Evolutionary conservation across 35 echinoderm and acorn worm genomes (phyloP).

Genomic region (Heliocidaris erythrogramma): DNA sequence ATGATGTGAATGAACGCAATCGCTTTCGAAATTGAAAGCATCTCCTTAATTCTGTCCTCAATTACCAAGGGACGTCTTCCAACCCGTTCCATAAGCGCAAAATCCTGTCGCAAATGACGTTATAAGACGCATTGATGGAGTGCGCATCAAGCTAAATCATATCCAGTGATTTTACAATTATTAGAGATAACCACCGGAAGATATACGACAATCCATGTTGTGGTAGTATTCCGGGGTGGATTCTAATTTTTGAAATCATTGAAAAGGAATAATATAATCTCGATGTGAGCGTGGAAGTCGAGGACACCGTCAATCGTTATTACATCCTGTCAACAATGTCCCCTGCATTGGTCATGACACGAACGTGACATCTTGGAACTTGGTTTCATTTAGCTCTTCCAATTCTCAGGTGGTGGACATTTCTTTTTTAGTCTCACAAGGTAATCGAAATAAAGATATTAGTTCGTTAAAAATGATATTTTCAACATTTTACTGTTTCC

Average conservation of each 20-base stretch:
- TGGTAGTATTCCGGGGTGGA: constrained; percentile 3
- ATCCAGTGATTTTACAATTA: not conserved
- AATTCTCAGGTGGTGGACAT: too few species aligned
- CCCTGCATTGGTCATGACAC: not conserved
- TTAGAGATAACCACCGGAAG: not conserved
- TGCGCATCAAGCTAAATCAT: not conserved
- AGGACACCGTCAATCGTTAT: not conserved
- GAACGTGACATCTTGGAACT: not conserved
- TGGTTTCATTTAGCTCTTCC: not conserved
- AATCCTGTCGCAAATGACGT: not conserved
- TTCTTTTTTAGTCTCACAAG: too few species aligned
- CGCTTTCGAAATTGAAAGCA: not conserved
- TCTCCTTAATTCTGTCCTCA: not conserved
- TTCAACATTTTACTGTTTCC: too few species aligned
- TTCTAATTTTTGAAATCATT: not conserved
- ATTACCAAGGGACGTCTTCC: not conserved
- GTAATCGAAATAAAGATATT: too few species aligned
- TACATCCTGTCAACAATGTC: not conserved
- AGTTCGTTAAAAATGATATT: too few species aligned
- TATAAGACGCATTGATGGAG: not conserved
- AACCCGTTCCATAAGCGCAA: not conserved
- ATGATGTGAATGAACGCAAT: not conserved
- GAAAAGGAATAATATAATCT: not conserved
- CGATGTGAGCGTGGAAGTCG: not conserved
- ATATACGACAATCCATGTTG: not conserved